A percentile compares a stretch with the other conserved stretches of the same genome.
phyloP scores from a whole-genome alignment of 2,888 invertebrate genomes.

The Apamea anceps region DNA sequence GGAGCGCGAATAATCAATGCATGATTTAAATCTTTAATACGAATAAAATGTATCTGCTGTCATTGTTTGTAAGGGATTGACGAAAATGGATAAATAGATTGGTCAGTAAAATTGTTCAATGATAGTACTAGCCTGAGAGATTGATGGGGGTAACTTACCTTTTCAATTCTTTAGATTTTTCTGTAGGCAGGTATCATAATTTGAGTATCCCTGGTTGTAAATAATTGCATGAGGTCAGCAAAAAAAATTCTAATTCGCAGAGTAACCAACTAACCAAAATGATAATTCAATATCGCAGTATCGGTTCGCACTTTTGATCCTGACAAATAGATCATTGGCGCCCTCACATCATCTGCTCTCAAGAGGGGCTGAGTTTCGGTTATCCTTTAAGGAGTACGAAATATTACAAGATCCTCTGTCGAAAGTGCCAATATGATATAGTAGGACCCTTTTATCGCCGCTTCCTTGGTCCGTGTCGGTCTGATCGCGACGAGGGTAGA shows the following conservation, averaged over 20 bases:
- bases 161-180: neutral
- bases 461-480: conserved; percentile 74
- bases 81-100: neutral
- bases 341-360: conserved; percentile 73
- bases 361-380: conserved; percentile 68
- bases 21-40: neutral
- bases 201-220: too few relatives aligned
- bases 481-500: conserved; percentile 82
- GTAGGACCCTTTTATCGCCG: conserved; percentile 84
- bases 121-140: too few relatives aligned
- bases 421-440: conserved; percentile 89
- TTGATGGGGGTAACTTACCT: neutral
- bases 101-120: neutral
- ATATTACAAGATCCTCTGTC: conserved; percentile 81
- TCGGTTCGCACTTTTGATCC: conserved; percentile 65
- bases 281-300: conserved; percentile 56
- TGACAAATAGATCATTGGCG: conserved; percentile 69
- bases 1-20: neutral
- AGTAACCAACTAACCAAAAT: conserved; percentile 46
- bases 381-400: conserved; percentile 84
- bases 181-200: neutral
- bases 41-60: neutral
- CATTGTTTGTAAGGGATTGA: neutral
- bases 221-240: conserved; percentile 1
- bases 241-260: conserved; percentile 1